Evolutionary conservation across 2,797 vertebrate species (phyloP).

Genomic region (Aulostomus chinensis): DNA sequence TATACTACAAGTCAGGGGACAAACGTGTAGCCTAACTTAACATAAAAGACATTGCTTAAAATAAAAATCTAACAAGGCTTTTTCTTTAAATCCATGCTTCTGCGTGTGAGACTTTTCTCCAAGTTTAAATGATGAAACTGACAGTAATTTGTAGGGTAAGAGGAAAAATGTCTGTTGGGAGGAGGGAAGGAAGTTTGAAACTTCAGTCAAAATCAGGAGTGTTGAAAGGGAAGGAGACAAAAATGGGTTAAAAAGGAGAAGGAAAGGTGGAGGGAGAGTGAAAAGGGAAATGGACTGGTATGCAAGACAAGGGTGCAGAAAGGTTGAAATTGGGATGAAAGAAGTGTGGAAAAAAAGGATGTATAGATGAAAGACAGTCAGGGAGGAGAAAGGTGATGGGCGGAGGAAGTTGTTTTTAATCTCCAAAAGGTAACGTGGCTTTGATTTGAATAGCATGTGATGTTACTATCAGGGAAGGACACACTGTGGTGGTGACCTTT

Average conservation of each 20-base stretch:
- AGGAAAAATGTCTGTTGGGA: background rate
- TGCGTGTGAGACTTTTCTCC: no score
- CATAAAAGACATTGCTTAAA: no score
- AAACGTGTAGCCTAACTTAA: no score
- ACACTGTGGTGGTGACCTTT: conserved; percentile 54
- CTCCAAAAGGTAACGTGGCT: conserved; percentile 34
- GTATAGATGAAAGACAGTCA: conserved; percentile 2
- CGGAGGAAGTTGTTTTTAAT: conserved; percentile 24
- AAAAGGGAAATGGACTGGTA: no score
- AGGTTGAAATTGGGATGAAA: background rate
- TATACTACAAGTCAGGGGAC: no score
- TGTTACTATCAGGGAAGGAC: conserved; percentile 34
- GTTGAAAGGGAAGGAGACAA: no score
- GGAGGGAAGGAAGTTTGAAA: background rate
- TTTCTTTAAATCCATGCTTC: no score
- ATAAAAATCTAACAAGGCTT: no score
- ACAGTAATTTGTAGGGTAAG: background rate
- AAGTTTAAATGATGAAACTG: background rate
- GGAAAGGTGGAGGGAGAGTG: no score
- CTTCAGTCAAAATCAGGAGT: no score
- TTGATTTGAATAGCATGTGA: conserved; percentile 59
- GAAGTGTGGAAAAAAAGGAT: background rate
- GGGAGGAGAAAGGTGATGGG: conserved; percentile 2
- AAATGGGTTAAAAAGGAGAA: no score
- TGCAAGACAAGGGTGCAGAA: background rate